phyloP scores from a whole-genome alignment of 2,113 vertebrate species.

The Apteryx owenii region DNA sequence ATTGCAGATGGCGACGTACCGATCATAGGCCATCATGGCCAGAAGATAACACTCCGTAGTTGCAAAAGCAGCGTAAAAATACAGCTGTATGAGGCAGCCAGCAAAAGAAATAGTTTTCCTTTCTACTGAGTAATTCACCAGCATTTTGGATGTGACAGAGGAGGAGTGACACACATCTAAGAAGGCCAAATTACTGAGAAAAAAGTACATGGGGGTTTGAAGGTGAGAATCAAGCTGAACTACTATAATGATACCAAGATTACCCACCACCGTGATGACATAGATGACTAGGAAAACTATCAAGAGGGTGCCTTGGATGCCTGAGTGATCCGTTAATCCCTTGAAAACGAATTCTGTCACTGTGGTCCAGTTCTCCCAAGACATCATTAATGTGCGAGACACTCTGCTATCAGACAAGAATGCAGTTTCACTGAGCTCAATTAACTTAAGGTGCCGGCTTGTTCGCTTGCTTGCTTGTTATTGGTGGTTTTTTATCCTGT shows the following conservation, averaged over 20 bases:
- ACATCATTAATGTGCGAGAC: not conserved
- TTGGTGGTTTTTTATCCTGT: not conserved
- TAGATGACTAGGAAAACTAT: constrained; percentile 29
- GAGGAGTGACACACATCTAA: constrained; percentile 46
- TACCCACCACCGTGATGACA: not conserved
- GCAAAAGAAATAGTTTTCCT: constrained; percentile 35
- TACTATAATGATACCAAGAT: constrained; percentile 30
- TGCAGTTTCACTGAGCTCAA: not conserved
- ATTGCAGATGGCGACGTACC: constrained; percentile 21
- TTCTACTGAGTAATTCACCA: not conserved
- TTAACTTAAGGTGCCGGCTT: not conserved
- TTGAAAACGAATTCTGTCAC: constrained; percentile 39
- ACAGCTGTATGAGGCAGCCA: constrained; percentile 25
- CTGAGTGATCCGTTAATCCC: not conserved
- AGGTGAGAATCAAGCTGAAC: not conserved
- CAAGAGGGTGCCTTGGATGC: not conserved
- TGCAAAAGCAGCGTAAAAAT: constrained; percentile 7
- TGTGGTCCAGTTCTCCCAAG: not conserved
- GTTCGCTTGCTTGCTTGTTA: not conserved
- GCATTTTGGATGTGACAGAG: constrained; percentile 46
- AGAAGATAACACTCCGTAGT: constrained; percentile 24
- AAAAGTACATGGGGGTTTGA: constrained; percentile 50
- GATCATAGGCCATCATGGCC: constrained; percentile 39
- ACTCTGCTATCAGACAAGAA: not conserved
- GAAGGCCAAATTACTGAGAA: constrained; percentile 45